Base-by-base conservation (phyloP, 37 sponge, comb jelly and placozoan genomes). In the Beroe forskalii region DNA sequence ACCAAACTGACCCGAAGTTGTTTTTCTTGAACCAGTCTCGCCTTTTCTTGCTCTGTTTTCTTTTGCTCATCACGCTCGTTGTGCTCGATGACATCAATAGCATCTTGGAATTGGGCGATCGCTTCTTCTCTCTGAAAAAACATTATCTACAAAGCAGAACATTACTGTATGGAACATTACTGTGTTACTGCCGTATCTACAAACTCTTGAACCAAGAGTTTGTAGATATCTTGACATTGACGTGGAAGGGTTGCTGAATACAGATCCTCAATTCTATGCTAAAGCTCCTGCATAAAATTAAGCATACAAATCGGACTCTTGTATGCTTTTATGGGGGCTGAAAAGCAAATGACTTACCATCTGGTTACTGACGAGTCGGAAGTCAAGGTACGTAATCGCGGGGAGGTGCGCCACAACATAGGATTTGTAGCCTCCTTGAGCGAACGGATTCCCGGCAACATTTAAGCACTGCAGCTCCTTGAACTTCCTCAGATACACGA, bases 371-470 rank as follows among this genome's bases (percentile, higher is more conserved):
- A 97, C 89, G 67, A 94, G 67, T 37, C 67, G 60, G 76, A 92
- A 97, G 90, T 97, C 97, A 36, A 97, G 89, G 44, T 97, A 97
- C 9, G 94, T 62, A 22, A 95, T 75, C 8, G 93, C 76, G 23
- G 97, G 97, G 0, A 97, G 55, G 36, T 89, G 91, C 0, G 95
- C 96, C 0, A 92, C 41, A 35, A 90, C 66, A 44, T 91, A 93
- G 0, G 37, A 60, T 0, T 63, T 83, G 66, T 94, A 97, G 60
- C 48, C 38, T 39, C 66, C 60, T 36, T 93, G 90, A 23, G 80
- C 69, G 55, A 94, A 92, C 1, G 91, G 91, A 76, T 95, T 97
- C 14, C 94, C 96, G 25, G 89, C 67, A 28, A 97, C 64, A 72
- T 76, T 91, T 35, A 97, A 90, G 17, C 94, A 90, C 62, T 93